Evolutionary conservation across 2,888 invertebrate genomes (phyloP), one percentile per base, ranked within the genome.

Genomic region (Eilema sororculum): DNA sequence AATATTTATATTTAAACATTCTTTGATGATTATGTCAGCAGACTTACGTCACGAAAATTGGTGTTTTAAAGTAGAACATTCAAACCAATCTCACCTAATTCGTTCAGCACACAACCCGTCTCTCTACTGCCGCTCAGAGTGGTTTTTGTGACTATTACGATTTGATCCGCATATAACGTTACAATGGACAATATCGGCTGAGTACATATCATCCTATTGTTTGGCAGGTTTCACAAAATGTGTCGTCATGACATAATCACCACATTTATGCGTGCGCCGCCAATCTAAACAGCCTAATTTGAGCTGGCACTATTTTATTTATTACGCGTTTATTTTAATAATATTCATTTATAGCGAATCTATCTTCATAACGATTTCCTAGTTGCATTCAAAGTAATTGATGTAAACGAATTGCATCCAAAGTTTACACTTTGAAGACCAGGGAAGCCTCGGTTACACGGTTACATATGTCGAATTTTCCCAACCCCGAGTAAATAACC

Each of bases 171-270:
- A 88, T 81, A 85, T 84, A 83, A 80, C 78, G 80, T 75, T 82
- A 92, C 91, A 93, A 92, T 90, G 85, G 86, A 76, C 83, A 78
- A 85, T 87, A 87, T 84, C 87, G 85, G 82, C 87, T 87, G 86
- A 84, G 87, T 90, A 91, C 89, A 90, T 87, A 88, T 81, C 65
- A 79, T 74, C 75, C 86, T 85, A 92, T 91, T 92, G 91, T 92
- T 83, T 84, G 81, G 72, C 77, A 77, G 82, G 86, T 90, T 90
- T 88, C 86, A 88, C 87, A 88, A 87, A 89, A 88, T 81, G 84
- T 90, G 88, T 89, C 86, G 86, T 89, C 88, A 89, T 88, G 82
- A 88, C 83, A 87, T 86, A 89, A 89, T 86, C 83, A 85, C 82
- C 80, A 86, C 83, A 82, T 81, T 80, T 70, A 75, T 75, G 77